Evolutionary conservation across 2,797 vertebrate genomes (phyloP).

Genomic region (Hemibagrus guttatus): DNA sequence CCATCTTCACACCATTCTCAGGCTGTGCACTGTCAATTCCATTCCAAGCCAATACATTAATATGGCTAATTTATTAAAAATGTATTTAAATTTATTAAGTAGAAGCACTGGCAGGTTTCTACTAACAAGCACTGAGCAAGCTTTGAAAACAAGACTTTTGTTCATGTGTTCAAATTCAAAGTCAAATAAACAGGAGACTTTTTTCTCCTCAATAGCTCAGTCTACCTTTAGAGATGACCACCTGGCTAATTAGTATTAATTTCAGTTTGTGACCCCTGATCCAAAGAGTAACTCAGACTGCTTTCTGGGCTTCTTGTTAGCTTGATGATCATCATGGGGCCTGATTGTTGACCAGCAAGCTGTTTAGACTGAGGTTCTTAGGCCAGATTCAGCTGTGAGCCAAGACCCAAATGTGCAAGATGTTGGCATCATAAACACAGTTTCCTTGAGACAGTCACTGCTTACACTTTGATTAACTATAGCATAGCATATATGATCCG

Average conservation of each 20-base stretch:
- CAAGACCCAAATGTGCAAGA: background rate
- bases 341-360: background rate
- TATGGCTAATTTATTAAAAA: no score
- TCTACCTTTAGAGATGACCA: background rate
- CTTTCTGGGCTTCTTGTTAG: background rate
- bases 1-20: constrained; percentile 42
- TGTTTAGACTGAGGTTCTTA: background rate
- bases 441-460: background rate
- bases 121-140: constrained; percentile 14
- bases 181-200: background rate
- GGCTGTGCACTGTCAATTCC: constrained; percentile 36
- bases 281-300: background rate
- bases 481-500: background rate
- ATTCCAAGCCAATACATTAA: constrained; percentile 28
- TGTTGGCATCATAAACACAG: background rate
- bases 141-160: background rate
- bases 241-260: background rate
- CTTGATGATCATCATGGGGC: background rate
- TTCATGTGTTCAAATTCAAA: background rate
- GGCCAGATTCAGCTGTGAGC: background rate
- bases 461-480: background rate
- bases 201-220: background rate
- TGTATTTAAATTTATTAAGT: constrained; percentile 36
- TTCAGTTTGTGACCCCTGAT: background rate
- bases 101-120: constrained; percentile 40